A percentile compares a stretch with the other conserved stretches of the same genome.
Conservation (phyloP, 2,113 vertebrate species). For the Ivindomyrus marchei region DNA sequence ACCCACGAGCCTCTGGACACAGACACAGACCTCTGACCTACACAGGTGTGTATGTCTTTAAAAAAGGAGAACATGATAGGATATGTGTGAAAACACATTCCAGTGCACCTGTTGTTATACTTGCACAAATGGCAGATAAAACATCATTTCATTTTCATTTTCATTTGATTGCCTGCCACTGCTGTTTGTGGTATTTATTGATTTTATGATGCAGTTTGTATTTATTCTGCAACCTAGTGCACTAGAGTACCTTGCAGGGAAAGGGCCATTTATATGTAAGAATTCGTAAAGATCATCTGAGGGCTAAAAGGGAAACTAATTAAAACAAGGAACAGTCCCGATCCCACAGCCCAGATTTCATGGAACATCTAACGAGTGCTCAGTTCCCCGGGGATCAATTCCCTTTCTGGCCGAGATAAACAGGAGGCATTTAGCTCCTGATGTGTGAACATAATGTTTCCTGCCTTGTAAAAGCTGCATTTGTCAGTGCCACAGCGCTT, state of each 20-base stretch:
- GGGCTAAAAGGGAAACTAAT: constrained; percentile 21
- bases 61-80: neutral
- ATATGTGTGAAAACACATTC: neutral
- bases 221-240: neutral
- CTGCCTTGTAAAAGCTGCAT: constrained; percentile 57
- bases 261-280: neutral
- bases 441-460: constrained; percentile 56
- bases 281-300: neutral
- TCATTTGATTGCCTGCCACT: neutral
- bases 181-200: neutral
- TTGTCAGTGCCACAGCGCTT: constrained; percentile 57
- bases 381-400: constrained; percentile 36
- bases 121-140: neutral
- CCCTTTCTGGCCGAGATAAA: constrained; percentile 46
- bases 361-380: constrained; percentile 47
- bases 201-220: neutral
- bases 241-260: neutral
- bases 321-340: constrained; percentile 37
- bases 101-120: neutral
- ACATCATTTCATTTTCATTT: neutral
- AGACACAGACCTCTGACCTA: neutral
- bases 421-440: constrained; percentile 54
- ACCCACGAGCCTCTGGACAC: neutral
- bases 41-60: neutral
- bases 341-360: constrained; percentile 48